Evolutionary conservation across 1,140 invertebrate species (phyloP), one percentile per base, ranked within the genome.

Genomic region (Cataglyphis hispanica): DNA sequence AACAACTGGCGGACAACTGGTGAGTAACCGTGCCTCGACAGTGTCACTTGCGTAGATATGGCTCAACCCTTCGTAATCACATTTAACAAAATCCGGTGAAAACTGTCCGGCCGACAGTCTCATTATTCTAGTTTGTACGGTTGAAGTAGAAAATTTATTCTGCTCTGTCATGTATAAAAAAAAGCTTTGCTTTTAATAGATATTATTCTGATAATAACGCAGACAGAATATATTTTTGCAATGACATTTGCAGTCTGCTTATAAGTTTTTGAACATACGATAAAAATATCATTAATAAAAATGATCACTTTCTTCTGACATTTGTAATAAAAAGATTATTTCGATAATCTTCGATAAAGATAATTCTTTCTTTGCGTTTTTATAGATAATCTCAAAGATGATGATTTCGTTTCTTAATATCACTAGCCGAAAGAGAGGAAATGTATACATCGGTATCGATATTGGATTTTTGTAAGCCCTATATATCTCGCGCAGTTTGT

Each of bases 401-500:
- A 64, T 25, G 13, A 67, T 22, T 34, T 72, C 22, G 53, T 53
- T 69, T 27, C 22, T 13, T 13, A 25, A 46, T 72, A 83, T 72
- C 25, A 11, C 13, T 43, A n/a, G 25, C n/a, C 37, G 53, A 72
- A 60, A 69, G 53, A 43, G 34, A n/a, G 50, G 19, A 72, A 19
- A 34, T n/a, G 34, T 69, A 6, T 43, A 58, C 34, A 81, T 58
- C n/a, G 13, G 34, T 83, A 83, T 81, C 60, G 81, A 81, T 72
- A 72, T 70, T 58, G 63, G 74, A 88, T 88, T 86, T 83, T 87
- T 56, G 50, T 74, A 50, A 67, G 50, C 5, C 43, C 58, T 75
- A 34, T 75, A 56, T 87, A 81, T 90, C 87, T 84, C 50, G 85
- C 75, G 72, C 58, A 86, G 53, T 84, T 77, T 90, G 81, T 90